Conservation (phyloP, 1,140 invertebrate species). For the Odontomachus brunneus region DNA sequence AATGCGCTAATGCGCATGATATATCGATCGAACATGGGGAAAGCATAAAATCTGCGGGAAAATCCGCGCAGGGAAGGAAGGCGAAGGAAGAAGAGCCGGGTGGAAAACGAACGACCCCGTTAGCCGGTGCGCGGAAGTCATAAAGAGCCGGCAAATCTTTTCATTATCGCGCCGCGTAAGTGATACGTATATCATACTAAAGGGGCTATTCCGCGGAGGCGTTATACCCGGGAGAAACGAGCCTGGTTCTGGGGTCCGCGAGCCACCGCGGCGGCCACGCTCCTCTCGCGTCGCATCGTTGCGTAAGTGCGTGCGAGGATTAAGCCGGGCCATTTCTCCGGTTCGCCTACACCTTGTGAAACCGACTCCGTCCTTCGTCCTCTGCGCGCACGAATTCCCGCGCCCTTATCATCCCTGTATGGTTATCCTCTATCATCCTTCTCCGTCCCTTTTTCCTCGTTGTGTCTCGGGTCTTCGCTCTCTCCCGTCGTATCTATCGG, state of each 20-base stretch:
- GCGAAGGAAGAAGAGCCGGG: constrained; percentile 9
- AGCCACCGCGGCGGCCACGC: constrained; percentile 35
- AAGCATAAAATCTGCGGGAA: constrained; percentile 33
- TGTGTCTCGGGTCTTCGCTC: neutral
- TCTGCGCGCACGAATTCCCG: neutral
- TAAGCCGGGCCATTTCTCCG: constrained; percentile 61
- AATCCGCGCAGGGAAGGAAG: neutral
- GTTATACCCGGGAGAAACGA: constrained; percentile 80
- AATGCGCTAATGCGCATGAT: neutral
- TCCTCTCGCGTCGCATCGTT: constrained; percentile 61
- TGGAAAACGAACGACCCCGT: constrained; percentile 59
- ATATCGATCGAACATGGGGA: neutral
- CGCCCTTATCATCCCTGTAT: neutral
- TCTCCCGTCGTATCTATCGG: constrained; percentile 29
- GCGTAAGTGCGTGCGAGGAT: constrained; percentile 71
- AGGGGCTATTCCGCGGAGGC: constrained; percentile 81
- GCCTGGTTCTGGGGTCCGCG: constrained; percentile 61
- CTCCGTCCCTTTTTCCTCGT: neutral
- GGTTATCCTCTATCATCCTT: neutral
- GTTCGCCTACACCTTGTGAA: constrained; percentile 5
- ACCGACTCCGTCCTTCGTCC: neutral
- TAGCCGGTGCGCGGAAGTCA: constrained; percentile 80
- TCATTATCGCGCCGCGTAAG: constrained; percentile 84
- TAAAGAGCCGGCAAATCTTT: constrained; percentile 85
- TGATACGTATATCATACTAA: constrained; percentile 85